Percentiles rank a stretch among this genome's conserved stretches.
Conservation (phyloP, 2,888 invertebrate genomes). For the Petrolisthes cinctipes region DNA sequence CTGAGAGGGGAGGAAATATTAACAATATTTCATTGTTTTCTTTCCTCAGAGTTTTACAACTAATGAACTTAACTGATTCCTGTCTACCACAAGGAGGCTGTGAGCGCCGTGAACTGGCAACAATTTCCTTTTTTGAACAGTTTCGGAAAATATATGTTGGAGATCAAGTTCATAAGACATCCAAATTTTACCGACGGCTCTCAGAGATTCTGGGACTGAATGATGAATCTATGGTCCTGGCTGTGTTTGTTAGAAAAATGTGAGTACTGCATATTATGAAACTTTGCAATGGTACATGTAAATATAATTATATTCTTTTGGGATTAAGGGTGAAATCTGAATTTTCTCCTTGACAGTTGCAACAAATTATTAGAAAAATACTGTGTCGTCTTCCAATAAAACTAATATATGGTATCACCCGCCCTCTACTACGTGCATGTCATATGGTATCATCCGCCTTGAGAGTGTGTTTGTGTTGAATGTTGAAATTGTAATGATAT, state of each 20-base stretch:
- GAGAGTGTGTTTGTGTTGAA: too few relatives aligned
- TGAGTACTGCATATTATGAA: slow-evolving; percentile 73
- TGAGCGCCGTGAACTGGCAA: slow-evolving; percentile 94
- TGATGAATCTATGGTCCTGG: slow-evolving; percentile 93
- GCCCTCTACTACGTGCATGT: too few relatives aligned
- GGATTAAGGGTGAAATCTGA: neutral
- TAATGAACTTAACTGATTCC: slow-evolving; percentile 96
- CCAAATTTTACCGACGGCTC: slow-evolving; percentile 92
- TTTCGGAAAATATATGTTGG: slow-evolving; percentile 98
- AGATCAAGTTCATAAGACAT: slow-evolving; percentile 94
- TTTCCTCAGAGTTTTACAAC: slow-evolving; percentile 79
- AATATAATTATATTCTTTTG: neutral
- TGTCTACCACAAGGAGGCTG: slow-evolving; percentile 89
- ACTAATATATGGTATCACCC: too few relatives aligned
- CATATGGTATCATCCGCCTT: too few relatives aligned
- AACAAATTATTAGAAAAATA: too few relatives aligned
- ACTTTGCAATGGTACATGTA: neutral
- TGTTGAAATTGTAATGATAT: too few relatives aligned
- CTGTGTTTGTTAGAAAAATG: slow-evolving; percentile 98
- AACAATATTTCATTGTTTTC: slow-evolving; percentile 5
- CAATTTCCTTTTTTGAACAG: slow-evolving; percentile 97
- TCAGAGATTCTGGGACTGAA: slow-evolving; percentile 92
- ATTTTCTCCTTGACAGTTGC: too few relatives aligned
- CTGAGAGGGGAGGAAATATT: neutral
- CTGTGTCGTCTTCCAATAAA: too few relatives aligned